Base-by-base conservation (phyloP, 2,888 invertebrate genomes). In the Hypselothyrea guttata region DNA sequence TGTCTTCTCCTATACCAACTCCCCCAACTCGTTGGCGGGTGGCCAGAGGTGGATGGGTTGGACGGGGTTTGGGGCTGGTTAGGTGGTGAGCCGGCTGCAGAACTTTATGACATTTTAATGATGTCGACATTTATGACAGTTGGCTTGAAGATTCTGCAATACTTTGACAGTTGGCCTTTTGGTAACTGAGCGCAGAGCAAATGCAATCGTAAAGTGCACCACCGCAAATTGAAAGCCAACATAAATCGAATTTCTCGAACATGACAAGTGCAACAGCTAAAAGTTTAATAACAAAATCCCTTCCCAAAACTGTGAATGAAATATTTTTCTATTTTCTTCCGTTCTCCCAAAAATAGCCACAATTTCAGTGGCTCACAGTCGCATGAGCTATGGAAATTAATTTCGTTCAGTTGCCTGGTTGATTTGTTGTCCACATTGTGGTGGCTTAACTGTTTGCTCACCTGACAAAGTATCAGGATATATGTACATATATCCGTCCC, bases 61-160 rank as follows among this genome's bases (percentile, higher is more conserved):
- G 31, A n/a, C 22, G 8, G 7, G 40, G 22, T 18, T 8, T 8
- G 28, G 2, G 5, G 27, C 11, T 9, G 18, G 18, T 11, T 11
- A 11, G 40, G 7, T 30, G 41, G 27, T 13, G 15, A n/a, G 40
- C 22, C 22, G 44, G 41, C 38, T 31, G 27, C 53, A 33, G 47
- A 74, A 71, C 62, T 72, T 78, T 78, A 76, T 76, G 81, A 70
- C 74, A 81, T 78, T 81, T 81, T 81, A 81, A 81, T 81, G 79
- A 81, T 81, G 78, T 76, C 67, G 70, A 81, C 78, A 68, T 79
- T 81, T 78, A 68, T 76, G 81, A 76, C 78, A 79, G 74, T 70
- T 76, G 74, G 65, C 81, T 74, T 72, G 61, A 72, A 75, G 70
- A 76, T 71, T 64, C 67, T 33, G 58, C 60, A 68, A 71, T 71